A percentile compares a stretch with the other conserved stretches of the same genome.
These are phyloP conservation scores for Drosophila macrothrix DNA, from an alignment of 2,888 invertebrate genomes.

Conservation along the genomic window DNA sequence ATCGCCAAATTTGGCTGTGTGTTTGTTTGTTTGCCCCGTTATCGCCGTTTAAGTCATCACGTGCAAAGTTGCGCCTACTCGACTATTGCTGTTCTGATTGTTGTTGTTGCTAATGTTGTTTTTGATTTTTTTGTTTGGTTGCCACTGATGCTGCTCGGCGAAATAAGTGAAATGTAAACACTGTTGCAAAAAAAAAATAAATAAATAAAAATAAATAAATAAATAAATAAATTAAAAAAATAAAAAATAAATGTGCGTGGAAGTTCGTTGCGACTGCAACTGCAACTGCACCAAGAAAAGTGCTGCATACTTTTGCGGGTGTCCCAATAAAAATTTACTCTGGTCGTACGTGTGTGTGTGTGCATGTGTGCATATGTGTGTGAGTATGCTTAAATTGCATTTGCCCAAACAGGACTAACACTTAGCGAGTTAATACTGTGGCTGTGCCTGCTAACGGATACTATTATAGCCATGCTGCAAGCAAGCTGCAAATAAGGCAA, in stretches of 20 bases:
- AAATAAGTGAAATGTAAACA: constrained; percentile 59
- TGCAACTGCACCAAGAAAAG: not conserved
- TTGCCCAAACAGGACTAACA: not conserved
- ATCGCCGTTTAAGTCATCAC: constrained; percentile 6
- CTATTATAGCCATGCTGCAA: not conserved
- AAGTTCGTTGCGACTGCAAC: constrained; percentile 11
- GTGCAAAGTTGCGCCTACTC: constrained; percentile 7
- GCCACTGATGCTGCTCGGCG: constrained; percentile 1
- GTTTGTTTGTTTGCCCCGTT: constrained; percentile 3
- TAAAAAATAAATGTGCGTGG: constrained; percentile 1
- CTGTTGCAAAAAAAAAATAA: constrained; percentile 9
- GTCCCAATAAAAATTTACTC: constrained; percentile 9
- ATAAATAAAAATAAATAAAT: not conserved
- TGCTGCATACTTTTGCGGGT: constrained; percentile 14
- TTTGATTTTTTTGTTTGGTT: constrained; percentile 17
- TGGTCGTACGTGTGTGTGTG: not conserved
- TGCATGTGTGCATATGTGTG: not conserved
- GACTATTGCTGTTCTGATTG: not conserved
- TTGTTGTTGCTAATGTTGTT: constrained; percentile 3
- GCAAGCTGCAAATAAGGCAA: not conserved
- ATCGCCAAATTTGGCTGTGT: constrained; percentile 19
- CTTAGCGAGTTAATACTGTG: not conserved
- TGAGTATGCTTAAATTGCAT: not conserved
- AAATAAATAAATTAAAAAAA: too few relatives aligned
- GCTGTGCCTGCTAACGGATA: not conserved